phyloP scores from a whole-genome alignment of 2,113 vertebrate genomes.

The Anser brachyrhynchus region DNA sequence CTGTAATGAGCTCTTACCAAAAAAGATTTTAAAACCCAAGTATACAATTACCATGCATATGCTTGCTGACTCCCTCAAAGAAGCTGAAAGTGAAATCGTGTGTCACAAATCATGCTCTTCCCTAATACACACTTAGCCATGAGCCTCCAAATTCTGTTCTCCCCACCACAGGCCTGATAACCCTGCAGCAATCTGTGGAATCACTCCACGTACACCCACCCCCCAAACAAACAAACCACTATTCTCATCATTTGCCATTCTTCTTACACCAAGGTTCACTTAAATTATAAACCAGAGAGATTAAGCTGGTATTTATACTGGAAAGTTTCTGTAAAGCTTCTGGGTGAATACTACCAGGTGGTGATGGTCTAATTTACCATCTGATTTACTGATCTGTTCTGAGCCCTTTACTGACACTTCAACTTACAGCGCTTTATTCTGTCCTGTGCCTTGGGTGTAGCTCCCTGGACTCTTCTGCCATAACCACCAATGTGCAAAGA shows the following conservation, averaged over 20 bases:
- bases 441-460: neutral
- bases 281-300: neutral
- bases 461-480: neutral
- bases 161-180: neutral
- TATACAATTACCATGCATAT: neutral
- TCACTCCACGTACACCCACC: neutral
- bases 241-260: neutral
- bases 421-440: neutral
- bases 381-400: neutral
- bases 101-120: neutral
- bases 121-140: neutral
- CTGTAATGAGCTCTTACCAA: neutral
- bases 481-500: neutral
- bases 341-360: neutral
- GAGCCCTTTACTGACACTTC: neutral
- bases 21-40: neutral
- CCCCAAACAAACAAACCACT: neutral
- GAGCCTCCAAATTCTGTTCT: neutral
- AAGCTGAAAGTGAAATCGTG: neutral
- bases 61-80: neutral
- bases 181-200: neutral
- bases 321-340: neutral
- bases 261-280: neutral
- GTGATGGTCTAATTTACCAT: neutral
- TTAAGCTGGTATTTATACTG: neutral